Evolutionary conservation across 2,113 vertebrate species (phyloP).

Genomic region (Phalacrocorax pelagicus): DNA sequence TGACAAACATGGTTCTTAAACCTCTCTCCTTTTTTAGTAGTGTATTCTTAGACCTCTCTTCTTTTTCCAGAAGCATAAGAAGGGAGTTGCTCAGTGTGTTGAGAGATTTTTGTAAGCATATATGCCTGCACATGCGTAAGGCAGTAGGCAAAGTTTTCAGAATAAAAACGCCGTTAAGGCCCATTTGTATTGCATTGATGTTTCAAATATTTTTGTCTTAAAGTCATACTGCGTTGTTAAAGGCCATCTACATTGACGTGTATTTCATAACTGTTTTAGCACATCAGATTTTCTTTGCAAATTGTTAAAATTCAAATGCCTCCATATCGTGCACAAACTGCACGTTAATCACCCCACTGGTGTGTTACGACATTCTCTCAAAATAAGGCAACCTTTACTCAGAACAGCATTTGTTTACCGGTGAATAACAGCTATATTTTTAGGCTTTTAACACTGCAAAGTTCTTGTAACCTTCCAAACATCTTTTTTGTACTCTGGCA

Average conservation of each 20-base stretch:
- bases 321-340: background rate
- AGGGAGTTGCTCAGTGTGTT: background rate
- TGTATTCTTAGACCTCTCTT: background rate
- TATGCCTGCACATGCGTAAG: background rate
- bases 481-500: background rate
- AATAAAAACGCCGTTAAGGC: background rate
- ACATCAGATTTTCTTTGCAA: conserved; percentile 1
- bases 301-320: background rate
- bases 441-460: background rate
- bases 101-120: background rate
- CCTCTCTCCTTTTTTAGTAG: background rate
- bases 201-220: background rate
- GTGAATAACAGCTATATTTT: background rate
- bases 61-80: background rate
- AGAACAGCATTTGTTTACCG: background rate
- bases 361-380: background rate
- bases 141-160: background rate
- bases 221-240: background rate
- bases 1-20: background rate
- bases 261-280: background rate
- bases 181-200: background rate
- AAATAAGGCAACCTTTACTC: background rate
- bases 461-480: background rate
- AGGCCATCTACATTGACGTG: background rate
- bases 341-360: background rate